Percentiles rank a stretch among this genome's conserved stretches.
Evolutionary conservation across 2,888 invertebrate species (phyloP).

Genomic region (Clivina fossor): DNA sequence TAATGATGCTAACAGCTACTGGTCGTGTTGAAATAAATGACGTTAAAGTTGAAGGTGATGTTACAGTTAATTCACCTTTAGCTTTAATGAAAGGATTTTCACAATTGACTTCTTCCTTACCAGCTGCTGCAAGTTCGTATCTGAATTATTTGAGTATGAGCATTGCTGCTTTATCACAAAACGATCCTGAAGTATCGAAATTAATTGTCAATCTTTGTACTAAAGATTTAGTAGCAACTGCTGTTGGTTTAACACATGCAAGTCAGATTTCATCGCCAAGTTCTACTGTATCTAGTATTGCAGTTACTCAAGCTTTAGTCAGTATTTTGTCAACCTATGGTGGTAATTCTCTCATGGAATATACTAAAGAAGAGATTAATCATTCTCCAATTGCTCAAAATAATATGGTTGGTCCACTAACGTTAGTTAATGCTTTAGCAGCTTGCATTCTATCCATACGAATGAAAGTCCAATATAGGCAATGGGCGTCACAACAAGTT

Average conservation of each 20-base stretch:
- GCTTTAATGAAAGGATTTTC: constrained; percentile 45
- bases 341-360: constrained; percentile 50
- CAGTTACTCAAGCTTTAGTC: constrained; percentile 63
- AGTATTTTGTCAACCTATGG: constrained; percentile 57
- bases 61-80: constrained; percentile 32
- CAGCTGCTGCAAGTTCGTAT: constrained; percentile 48
- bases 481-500: constrained; percentile 65
- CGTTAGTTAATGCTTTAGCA: constrained; percentile 62
- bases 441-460: constrained; percentile 61
- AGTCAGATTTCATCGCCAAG: constrained; percentile 43
- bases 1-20: constrained; percentile 63
- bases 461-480: constrained; percentile 56
- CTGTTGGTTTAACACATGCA: constrained; percentile 49
- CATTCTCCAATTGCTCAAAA: constrained; percentile 37
- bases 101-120: constrained; percentile 46
- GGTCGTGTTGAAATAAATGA: constrained; percentile 55
- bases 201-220: constrained; percentile 62
- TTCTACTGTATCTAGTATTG: constrained; percentile 49
- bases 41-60: constrained; percentile 43
- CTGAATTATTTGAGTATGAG: constrained; percentile 50
- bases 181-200: constrained; percentile 58
- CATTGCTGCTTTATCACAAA: constrained; percentile 59
- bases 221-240: constrained; percentile 55
- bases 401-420: constrained; percentile 50
- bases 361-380: constrained; percentile 47